Base-by-base conservation (phyloP, 2,113 vertebrate species). In the Neotoma lepida region DNA sequence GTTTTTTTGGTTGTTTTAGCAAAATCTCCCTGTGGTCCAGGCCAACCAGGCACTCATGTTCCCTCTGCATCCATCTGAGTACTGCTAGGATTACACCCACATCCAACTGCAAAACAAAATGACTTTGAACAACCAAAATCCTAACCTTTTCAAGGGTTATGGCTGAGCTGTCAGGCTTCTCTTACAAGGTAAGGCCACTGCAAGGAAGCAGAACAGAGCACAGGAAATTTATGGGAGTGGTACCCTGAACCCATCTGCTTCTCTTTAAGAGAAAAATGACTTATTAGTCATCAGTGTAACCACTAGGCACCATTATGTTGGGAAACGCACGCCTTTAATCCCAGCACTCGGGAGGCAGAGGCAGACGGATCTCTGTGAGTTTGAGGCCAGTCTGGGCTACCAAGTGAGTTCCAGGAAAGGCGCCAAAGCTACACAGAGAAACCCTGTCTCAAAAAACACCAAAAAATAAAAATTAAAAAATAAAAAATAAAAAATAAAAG, bases 101-200 rank as follows among this genome's bases (percentile, higher is more conserved):
- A n/a, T 26, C 30, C 44, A n/a, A 44, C 22, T n/a, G 58, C 39
- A n/a, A 82, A 91, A n/a, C 41, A 70, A 70, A 89, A 64, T 46
- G 90, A 64, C 66, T 86, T 49, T 81, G 61, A 77, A 66, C 87
- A 33, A 77, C 39, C 74, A 64, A 77, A 94, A 89, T 92, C n/a
- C n/a, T n/a, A n/a, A n/a, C n/a, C n/a, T n/a, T n/a, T n/a, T n/a
- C n/a, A n/a, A 90, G 15, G 4, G 26, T 56, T 85, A 39, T 18
- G 12, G 24, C 46, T 77, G 41, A 82, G 26, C 15, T 15, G 2
- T 76, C 14, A 14, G 28, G 54, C 13, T 88, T 18, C 44, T 77
- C 6, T 2, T 63, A 41, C 46, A 4, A 28, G 54, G 61, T 44
- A 46, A 15, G 39, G 12, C 4, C 61, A 49, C 22, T 20, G 1